phyloP scores from a whole-genome alignment of 2,888 invertebrate species.

The Ametastegia equiseti region DNA sequence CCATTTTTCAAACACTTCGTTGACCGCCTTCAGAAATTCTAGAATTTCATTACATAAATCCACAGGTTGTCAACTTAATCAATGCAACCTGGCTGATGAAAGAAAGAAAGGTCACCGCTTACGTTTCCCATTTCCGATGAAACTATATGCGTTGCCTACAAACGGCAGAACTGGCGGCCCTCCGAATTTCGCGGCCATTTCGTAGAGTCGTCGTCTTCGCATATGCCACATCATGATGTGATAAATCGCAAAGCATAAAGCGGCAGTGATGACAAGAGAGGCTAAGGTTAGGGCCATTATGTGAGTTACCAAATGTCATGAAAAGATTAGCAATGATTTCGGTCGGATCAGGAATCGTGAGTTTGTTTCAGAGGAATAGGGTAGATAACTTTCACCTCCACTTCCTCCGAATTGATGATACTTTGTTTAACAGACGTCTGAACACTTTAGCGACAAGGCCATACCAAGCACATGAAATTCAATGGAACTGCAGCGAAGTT shows the following conservation, averaged over 20 bases:
- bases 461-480: no score
- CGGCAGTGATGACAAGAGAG: neutral
- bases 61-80: neutral
- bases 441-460: no score
- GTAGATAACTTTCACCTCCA: no score
- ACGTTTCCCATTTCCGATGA: neutral
- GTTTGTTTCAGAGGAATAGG: no score
- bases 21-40: conserved; percentile 59
- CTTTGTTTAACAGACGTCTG: no score
- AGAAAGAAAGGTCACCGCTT: neutral
- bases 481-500: no score
- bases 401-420: no score
- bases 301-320: neutral
- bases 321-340: no score
- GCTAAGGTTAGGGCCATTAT: neutral
- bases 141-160: neutral
- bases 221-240: neutral
- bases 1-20: conserved; percentile 53
- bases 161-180: neutral
- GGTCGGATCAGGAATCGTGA: no score
- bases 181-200: neutral
- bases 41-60: neutral
- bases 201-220: neutral
- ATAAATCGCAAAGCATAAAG: neutral
- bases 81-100: neutral